Percentiles rank a stretch among this genome's conserved stretches.
Conservation (phyloP, 2,113 vertebrate species). For the Cyanoderma ruficeps region DNA sequence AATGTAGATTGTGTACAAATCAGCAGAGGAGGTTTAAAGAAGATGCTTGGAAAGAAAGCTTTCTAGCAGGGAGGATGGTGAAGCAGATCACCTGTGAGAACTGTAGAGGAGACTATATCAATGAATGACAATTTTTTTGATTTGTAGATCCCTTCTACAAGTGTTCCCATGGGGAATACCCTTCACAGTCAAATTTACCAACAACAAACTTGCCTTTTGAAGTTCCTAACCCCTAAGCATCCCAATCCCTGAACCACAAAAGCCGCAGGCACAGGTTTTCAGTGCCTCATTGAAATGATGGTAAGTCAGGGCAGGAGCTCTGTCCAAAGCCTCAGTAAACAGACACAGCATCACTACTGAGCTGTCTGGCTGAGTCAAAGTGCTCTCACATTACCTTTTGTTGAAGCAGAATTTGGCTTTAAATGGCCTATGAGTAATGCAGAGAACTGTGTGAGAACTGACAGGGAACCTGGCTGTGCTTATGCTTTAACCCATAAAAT, state of each 20-base stretch:
- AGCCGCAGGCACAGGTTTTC: not conserved
- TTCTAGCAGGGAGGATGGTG: not conserved
- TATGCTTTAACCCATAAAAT: accelerated
- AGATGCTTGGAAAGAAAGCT: not conserved
- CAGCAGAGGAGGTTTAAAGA: not conserved
- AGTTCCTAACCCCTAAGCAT: not conserved
- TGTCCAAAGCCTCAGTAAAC: not conserved
- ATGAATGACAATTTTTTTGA: not conserved
- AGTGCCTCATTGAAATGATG: not conserved
- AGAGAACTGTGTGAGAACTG: not conserved
- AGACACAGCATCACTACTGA: accelerated
- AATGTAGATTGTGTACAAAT: not conserved
- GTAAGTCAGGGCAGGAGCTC: not conserved
- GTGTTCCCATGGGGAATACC: not conserved
- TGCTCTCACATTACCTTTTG: not conserved
- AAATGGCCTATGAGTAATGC: not conserved
- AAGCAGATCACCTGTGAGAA: not conserved
- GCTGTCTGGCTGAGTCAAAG: not conserved
- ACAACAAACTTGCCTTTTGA: not conserved
- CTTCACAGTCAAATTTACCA: not conserved
- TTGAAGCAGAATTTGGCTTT: not conserved
- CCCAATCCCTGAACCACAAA: not conserved
- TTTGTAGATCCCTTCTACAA: not conserved
- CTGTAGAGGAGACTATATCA: not conserved
- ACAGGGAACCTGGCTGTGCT: not conserved